Percentiles rank a stretch among this genome's conserved stretches.
Conservation (phyloP, 2,113 vertebrate species). For the Nothobranchius kuhntae region DNA sequence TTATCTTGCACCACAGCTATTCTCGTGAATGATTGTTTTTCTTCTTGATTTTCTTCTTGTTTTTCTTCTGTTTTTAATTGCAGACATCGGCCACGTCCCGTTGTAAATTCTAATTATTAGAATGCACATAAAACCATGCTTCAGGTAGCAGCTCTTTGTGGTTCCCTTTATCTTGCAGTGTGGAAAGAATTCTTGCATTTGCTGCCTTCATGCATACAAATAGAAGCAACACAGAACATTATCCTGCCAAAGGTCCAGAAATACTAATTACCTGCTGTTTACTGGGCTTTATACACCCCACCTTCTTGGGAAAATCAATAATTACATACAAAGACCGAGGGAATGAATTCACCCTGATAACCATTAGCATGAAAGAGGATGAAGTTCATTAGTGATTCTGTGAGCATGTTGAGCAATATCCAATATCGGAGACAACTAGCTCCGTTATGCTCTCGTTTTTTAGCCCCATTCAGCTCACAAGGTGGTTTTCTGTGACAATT, state of each 20-base stretch:
- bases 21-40: constrained; percentile 38
- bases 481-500: constrained; percentile 72
- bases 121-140: constrained; percentile 52
- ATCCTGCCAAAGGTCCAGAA: constrained; percentile 75
- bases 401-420: constrained; percentile 69
- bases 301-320: constrained; percentile 80
- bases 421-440: constrained; percentile 70
- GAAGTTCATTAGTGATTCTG: constrained; percentile 79
- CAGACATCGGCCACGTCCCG: constrained; percentile 43
- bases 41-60: constrained; percentile 7
- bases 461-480: constrained; percentile 60
- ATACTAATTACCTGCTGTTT: constrained; percentile 83
- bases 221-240: constrained; percentile 69
- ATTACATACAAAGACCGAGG: constrained; percentile 74
- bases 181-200: constrained; percentile 47
- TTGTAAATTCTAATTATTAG: constrained; percentile 46
- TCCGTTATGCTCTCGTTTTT: constrained; percentile 66
- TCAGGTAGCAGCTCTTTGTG: constrained; percentile 37
- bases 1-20: background rate
- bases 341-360: constrained; percentile 76
- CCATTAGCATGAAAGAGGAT: constrained; percentile 76
- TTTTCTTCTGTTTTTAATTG: constrained; percentile 35
- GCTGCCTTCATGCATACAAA: constrained; percentile 68
- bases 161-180: constrained; percentile 53
- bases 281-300: constrained; percentile 67